Conservation (phyloP, 2,113 vertebrate genomes). For the Pungitius pungitius region DNA sequence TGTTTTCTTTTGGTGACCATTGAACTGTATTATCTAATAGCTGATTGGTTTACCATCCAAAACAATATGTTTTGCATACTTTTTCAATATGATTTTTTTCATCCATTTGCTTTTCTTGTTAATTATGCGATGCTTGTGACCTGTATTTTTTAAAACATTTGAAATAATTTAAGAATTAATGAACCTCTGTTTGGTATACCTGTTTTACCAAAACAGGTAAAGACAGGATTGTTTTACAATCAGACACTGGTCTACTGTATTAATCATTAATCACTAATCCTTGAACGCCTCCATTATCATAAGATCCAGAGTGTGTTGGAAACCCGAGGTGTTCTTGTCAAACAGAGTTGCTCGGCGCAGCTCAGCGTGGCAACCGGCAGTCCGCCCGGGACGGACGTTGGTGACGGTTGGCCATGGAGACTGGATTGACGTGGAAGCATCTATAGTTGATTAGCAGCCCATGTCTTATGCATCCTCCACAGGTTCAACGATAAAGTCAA, state of each 20-base stretch:
- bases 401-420: constrained; percentile 43
- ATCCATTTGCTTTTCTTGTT: neutral
- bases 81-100: neutral
- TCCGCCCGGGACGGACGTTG: constrained; percentile 33
- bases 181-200: neutral
- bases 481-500: constrained; percentile 97
- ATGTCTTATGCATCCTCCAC: constrained; percentile 85
- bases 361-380: constrained; percentile 25
- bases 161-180: neutral
- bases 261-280: neutral
- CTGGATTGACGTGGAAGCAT: constrained; percentile 49
- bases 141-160: neutral
- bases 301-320: constrained; percentile 1
- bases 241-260: neutral
- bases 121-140: neutral
- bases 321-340: neutral
- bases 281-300: constrained; percentile 2
- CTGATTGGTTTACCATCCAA: neutral
- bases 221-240: too few species aligned
- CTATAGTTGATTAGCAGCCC: constrained; percentile 61
- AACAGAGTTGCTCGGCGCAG: constrained; percentile 25
- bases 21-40: neutral
- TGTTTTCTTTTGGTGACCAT: neutral
- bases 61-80: neutral
- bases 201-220: too few species aligned